These are phyloP conservation scores for Bellardia bayeri DNA, from an alignment of 2,888 invertebrate genomes.

Conservation along the genomic window DNA sequence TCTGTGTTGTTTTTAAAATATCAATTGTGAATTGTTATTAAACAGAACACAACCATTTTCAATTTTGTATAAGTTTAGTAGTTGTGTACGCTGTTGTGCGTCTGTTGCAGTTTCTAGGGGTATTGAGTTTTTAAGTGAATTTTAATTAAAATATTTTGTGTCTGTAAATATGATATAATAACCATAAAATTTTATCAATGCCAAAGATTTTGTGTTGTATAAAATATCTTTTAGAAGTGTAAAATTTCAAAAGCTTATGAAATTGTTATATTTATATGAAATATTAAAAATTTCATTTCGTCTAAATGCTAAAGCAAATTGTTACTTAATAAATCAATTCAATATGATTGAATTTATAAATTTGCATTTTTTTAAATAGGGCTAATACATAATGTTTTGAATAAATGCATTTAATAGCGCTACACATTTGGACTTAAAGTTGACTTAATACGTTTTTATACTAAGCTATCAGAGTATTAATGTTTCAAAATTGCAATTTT, in stretches of 20 bases:
- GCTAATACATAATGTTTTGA: too few species aligned
- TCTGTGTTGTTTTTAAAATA: constrained; percentile 11
- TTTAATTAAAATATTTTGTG: constrained; percentile 58
- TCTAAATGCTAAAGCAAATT: background rate
- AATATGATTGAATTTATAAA: too few species aligned
- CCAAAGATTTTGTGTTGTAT: constrained; percentile 12
- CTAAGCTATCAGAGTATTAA: too few species aligned
- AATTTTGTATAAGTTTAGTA: constrained; percentile 48
- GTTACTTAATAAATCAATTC: background rate
- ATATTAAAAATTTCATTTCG: background rate
- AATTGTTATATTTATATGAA: background rate
- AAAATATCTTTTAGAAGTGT: constrained; percentile 29
- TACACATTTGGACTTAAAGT: too few species aligned
- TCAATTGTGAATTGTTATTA: constrained; percentile 66
- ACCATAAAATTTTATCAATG: constrained; percentile 54
- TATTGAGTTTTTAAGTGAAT: constrained; percentile 53
- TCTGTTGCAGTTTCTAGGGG: constrained; percentile 53
- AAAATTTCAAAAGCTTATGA: constrained; percentile 1
- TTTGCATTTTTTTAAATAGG: too few species aligned
- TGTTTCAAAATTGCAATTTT: too few species aligned
- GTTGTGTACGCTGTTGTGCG: background rate
- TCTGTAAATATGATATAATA: constrained; percentile 53
- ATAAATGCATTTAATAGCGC: too few species aligned
- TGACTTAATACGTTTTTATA: too few species aligned
- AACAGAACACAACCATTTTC: constrained; percentile 64